These are phyloP conservation scores for Drosophila leonis DNA, from an alignment of 2,888 invertebrate genomes.

Conservation along the genomic window DNA sequence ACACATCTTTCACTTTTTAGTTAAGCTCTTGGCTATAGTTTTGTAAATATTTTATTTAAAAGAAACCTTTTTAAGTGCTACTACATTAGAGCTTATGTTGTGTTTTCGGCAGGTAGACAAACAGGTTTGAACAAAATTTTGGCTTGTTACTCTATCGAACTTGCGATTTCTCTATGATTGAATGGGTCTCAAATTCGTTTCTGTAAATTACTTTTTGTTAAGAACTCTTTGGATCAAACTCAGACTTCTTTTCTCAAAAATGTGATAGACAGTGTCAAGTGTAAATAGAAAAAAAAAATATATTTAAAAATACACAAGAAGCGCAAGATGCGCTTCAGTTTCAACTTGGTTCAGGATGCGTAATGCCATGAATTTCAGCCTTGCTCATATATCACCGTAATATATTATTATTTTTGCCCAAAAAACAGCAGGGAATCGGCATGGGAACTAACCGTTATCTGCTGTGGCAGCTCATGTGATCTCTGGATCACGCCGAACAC, in stretches of 20 bases:
- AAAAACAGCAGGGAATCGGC: constrained; percentile 48
- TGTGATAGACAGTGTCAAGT: not conserved
- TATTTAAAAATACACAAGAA: too few species aligned
- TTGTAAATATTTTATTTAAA: not conserved
- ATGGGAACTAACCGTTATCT: constrained; percentile 52
- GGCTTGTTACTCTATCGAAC: not conserved
- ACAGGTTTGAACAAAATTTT: not conserved
- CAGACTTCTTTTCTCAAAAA: too few species aligned
- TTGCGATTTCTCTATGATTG: not conserved
- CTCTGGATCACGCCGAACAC: constrained; percentile 39
- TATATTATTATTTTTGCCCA: constrained; percentile 10
- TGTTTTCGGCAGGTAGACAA: not conserved
- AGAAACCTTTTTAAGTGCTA: not conserved
- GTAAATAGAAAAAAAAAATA: not conserved
- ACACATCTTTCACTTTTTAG: constrained; percentile 23
- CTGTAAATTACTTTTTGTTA: too few species aligned
- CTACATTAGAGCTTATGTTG: not conserved
- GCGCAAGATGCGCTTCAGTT: constrained; percentile 6
- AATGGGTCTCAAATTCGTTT: too few species aligned
- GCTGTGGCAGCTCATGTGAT: constrained; percentile 42
- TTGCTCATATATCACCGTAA: constrained; percentile 14
- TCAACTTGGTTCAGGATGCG: not conserved
- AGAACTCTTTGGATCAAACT: too few species aligned
- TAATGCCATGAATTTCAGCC: not conserved
- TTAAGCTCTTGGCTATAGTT: not conserved